Evolutionary conservation across 2,888 invertebrate genomes (phyloP).

Genomic region (Nyleta sp.): DNA sequence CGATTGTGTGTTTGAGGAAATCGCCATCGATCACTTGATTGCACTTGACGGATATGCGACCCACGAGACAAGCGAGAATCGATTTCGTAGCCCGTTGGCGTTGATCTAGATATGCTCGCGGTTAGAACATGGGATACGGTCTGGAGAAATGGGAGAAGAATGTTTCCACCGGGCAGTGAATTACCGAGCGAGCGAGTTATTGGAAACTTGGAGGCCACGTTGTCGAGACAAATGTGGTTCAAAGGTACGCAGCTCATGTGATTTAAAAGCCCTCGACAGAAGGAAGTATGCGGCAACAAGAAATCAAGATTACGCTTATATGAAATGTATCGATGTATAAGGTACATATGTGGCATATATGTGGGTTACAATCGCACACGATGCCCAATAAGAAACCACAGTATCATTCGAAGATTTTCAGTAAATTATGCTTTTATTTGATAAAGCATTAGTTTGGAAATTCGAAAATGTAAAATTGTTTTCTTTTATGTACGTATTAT

Average conservation of each 20-base stretch:
- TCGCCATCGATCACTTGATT: conserved; percentile 8
- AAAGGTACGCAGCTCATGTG: background rate
- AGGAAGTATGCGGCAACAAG: too few species aligned
- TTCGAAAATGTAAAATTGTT: too few species aligned
- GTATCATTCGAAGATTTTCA: too few species aligned
- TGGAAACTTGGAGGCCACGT: background rate
- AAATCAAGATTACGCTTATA: too few species aligned
- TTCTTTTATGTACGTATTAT: too few species aligned
- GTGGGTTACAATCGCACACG: too few species aligned
- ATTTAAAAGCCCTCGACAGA: background rate
- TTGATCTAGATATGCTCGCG: conserved; percentile 6
- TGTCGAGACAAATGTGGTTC: conserved; percentile 5
- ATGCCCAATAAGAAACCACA: too few species aligned
- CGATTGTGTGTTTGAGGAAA: too few species aligned
- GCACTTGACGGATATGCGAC: conserved; percentile 14
- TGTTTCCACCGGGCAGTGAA: conserved; percentile 5
- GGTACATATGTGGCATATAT: too few species aligned
- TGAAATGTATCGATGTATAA: too few species aligned
- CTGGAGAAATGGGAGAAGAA: background rate
- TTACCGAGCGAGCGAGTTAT: conserved; percentile 9
- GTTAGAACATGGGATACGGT: background rate
- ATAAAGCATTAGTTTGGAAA: too few species aligned
- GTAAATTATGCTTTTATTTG: too few species aligned
- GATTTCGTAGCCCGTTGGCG: conserved; percentile 13
- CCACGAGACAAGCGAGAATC: conserved; percentile 6